A percentile compares a stretch with the other conserved stretches of the same genome.
Conservation (phyloP, 2,113 vertebrate genomes). For the Cyanoderma ruficeps region DNA sequence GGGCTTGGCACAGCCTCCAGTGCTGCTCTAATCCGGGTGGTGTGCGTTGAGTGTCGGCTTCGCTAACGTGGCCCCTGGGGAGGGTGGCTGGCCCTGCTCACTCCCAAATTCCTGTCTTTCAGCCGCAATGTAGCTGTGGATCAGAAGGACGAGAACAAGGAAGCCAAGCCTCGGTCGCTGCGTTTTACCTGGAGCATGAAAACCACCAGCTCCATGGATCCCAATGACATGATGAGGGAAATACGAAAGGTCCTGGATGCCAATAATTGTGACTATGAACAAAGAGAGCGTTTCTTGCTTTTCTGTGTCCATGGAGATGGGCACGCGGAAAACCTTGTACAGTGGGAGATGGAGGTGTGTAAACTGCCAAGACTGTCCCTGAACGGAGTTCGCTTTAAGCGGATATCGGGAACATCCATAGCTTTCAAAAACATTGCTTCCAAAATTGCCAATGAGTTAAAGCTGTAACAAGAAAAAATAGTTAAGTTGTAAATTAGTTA, state of each 20-base stretch:
- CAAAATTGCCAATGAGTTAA: slow-evolving; percentile 99
- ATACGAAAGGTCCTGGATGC: slow-evolving; percentile 96
- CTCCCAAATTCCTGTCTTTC: slow-evolving; percentile 53
- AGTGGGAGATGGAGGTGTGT: slow-evolving; percentile 99
- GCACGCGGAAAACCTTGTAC: slow-evolving; percentile 90
- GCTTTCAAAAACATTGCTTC: slow-evolving; percentile 99
- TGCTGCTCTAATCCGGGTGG: neutral
- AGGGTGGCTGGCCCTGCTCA: neutral
- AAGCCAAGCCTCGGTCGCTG: slow-evolving; percentile 93
- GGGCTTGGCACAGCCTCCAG: neutral
- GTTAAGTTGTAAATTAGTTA: slow-evolving; percentile 94
- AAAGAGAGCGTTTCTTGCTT: slow-evolving; percentile 95
- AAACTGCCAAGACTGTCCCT: slow-evolving; percentile 98
- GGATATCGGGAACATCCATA: slow-evolving; percentile 98
- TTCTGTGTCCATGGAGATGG: slow-evolving; percentile 95
- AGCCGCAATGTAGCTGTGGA: slow-evolving; percentile 97
- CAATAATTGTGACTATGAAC: slow-evolving; percentile 98
- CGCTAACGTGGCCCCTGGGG: neutral
- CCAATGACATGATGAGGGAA: slow-evolving; percentile 95
- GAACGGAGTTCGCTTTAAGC: slow-evolving; percentile 97
- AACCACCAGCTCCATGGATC: slow-evolving; percentile 98
- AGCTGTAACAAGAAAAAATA: slow-evolving; percentile 89
- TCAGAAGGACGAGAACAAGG: slow-evolving; percentile 94
- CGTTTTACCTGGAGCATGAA: slow-evolving; percentile 99
- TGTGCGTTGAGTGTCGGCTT: neutral